Conservation (phyloP, 2,113 vertebrate genomes). For the Austrofundulus limnaeus region DNA sequence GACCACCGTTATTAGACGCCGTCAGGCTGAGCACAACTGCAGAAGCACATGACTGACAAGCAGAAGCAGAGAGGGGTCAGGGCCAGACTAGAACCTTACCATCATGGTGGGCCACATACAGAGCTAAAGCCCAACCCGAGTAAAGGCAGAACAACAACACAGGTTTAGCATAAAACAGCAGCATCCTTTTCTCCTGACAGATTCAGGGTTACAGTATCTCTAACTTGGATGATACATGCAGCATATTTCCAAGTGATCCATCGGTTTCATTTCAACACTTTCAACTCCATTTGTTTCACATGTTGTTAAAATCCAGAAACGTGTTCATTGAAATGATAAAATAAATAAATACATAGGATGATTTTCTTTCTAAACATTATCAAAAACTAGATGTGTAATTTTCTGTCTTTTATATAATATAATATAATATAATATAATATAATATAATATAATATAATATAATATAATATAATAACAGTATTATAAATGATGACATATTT, state of each 20-base stretch:
- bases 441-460: too few species aligned
- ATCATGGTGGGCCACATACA: slow-evolving; percentile 81
- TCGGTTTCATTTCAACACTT: not conserved
- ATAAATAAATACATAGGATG: too few species aligned
- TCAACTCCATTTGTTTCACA: not conserved
- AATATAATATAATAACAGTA: not conserved
- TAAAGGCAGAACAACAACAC: slow-evolving; percentile 70
- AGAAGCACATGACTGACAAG: slow-evolving; percentile 67
- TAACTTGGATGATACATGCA: slow-evolving; percentile 22
- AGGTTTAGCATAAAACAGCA: slow-evolving; percentile 54
- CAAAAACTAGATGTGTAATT: too few species aligned
- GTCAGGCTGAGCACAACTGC: slow-evolving; percentile 18
- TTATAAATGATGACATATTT: not conserved
- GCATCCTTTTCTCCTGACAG: slow-evolving; percentile 12
- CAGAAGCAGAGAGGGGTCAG: slow-evolving; percentile 50
- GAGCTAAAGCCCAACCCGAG: slow-evolving; percentile 74
- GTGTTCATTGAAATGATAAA: not conserved
- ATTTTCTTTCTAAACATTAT: too few species aligned
- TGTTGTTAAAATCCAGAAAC: not conserved
- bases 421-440: too few species aligned
- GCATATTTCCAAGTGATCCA: not conserved
- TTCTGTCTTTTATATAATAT: not conserved
- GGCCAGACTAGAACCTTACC: slow-evolving; percentile 74
- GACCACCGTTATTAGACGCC: slow-evolving; percentile 22
- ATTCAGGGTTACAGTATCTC: not conserved